Evolutionary conservation across 2,888 invertebrate species (phyloP).

Genomic region (Venusia cambrica): DNA sequence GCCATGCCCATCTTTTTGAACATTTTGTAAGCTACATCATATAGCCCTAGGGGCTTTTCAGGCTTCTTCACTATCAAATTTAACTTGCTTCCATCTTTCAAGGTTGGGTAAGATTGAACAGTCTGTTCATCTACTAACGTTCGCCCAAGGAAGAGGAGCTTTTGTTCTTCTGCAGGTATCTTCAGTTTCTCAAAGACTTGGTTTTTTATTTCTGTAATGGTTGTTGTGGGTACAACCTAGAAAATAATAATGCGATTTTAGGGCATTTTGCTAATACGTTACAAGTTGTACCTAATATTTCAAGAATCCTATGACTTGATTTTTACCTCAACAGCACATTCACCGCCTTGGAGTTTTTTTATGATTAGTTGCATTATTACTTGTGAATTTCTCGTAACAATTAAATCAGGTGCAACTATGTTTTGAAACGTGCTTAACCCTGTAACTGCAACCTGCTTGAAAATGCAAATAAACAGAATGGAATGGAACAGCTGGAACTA

Average conservation of each 20-base stretch:
- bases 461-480: too few species aligned
- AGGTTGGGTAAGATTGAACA: slow-evolving; percentile 85
- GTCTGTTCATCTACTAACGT: slow-evolving; percentile 86
- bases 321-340: slow-evolving; percentile 86
- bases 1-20: slow-evolving; percentile 81
- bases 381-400: too few species aligned
- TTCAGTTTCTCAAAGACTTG: slow-evolving; percentile 83
- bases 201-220: slow-evolving; percentile 85
- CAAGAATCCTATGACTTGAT: too few species aligned
- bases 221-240: slow-evolving; percentile 79
- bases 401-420: too few species aligned
- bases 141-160: slow-evolving; percentile 85
- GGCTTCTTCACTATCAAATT: slow-evolving; percentile 86
- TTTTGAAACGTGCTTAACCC: too few species aligned
- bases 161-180: slow-evolving; percentile 86
- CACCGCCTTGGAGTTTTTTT: slow-evolving; percentile 87
- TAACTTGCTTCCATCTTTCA: slow-evolving; percentile 88
- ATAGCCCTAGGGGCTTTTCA: slow-evolving; percentile 83
- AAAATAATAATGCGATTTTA: background rate
- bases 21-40: slow-evolving; percentile 79
- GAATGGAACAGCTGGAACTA: too few species aligned
- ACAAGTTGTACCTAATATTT: too few species aligned
- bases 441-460: too few species aligned
- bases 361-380: slow-evolving; percentile 87
- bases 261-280: slow-evolving; percentile 33